These are phyloP conservation scores for Drosophila tanythrix DNA, from an alignment of 2,888 invertebrate species.

Conservation along the genomic window DNA sequence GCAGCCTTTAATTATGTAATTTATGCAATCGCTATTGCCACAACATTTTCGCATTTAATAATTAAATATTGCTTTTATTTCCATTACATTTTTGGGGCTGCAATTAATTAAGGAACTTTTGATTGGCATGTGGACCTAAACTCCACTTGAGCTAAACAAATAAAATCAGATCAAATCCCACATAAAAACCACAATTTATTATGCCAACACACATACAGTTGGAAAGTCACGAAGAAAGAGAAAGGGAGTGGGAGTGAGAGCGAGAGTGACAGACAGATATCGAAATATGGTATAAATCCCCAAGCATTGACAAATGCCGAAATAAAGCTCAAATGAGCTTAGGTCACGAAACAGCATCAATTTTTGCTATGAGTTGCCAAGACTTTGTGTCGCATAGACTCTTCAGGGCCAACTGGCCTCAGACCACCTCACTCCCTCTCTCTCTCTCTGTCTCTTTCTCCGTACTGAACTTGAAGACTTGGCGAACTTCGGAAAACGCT, in stretches of 20 bases:
- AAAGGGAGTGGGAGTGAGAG: not conserved
- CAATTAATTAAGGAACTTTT: conserved; percentile 20
- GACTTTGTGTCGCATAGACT: conserved; percentile 57
- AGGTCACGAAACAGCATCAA: conserved; percentile 39
- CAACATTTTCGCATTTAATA: conserved; percentile 9
- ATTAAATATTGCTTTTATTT: conserved; percentile 4
- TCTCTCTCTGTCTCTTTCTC: not conserved
- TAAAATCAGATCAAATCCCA: conserved; percentile 71
- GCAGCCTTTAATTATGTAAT: conserved; percentile 51
- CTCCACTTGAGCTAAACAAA: conserved; percentile 60
- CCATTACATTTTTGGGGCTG: not conserved
- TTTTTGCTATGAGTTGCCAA: conserved; percentile 30
- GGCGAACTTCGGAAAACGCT: conserved; percentile 36
- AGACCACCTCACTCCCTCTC: not conserved
- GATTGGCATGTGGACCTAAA: not conserved
- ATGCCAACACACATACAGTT: conserved; percentile 32
- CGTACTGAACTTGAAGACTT: conserved; percentile 30
- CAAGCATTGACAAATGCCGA: conserved; percentile 79
- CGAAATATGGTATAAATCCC: conserved; percentile 67
- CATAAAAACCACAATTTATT: conserved; percentile 74
- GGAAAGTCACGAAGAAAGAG: not conserved
- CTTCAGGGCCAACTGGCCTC: conserved; percentile 23
- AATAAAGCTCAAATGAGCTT: conserved; percentile 78
- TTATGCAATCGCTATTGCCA: conserved; percentile 33
- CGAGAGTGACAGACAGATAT: conserved; percentile 36